Evolutionary conservation across 37 sponge, comb jelly and placozoan genomes (phyloP), one percentile per base, ranked within the genome.

Genomic region (Ianthella basta): DNA sequence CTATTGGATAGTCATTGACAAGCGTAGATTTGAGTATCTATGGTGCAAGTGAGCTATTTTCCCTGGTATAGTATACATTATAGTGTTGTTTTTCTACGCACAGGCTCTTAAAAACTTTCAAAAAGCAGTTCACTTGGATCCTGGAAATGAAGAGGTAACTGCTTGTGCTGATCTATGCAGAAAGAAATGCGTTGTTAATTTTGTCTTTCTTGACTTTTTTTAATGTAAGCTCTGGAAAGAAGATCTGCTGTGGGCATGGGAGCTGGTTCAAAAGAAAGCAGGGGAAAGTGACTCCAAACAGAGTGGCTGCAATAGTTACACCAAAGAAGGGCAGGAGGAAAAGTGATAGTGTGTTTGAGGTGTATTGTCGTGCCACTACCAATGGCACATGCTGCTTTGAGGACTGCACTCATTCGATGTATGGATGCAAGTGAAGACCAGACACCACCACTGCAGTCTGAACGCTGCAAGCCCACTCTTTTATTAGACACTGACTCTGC

Each of bases 51-150:
- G n/a, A n/a, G n/a, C n/a, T n/a, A n/a, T n/a, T n/a, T n/a, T n/a
- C n/a, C n/a, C n/a, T n/a, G n/a, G n/a, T n/a, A n/a, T n/a, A n/a
- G n/a, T n/a, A n/a, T n/a, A n/a, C n/a, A n/a, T n/a, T n/a, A n/a
- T 80, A 37, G 29, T 15, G 39, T 73, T 87, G 18, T n/a, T n/a
- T n/a, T n/a, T n/a, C n/a, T n/a, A n/a, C n/a, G n/a, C 60, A 20
- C 55, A 94, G 96, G 96, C 95, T 16, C 80, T 89, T 24, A 66
- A 19, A 24, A 96, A 63, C 82, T 94, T 96, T 80, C 84, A 98
- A 77, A 92, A 87, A 77, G 83, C 88, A 40, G 30, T 95, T 36
- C 97, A 96, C 78, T 84, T 96, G 70, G 89, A 96, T 55, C 98
- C 98, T 14, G 68, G 56, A 4, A 86, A 89, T 60, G 15, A 53